Percentiles rank a stretch among this genome's conserved stretches.
phyloP scores from a whole-genome alignment of 92 coral and sea anemone species.

The Parazoanthus darwini region DNA sequence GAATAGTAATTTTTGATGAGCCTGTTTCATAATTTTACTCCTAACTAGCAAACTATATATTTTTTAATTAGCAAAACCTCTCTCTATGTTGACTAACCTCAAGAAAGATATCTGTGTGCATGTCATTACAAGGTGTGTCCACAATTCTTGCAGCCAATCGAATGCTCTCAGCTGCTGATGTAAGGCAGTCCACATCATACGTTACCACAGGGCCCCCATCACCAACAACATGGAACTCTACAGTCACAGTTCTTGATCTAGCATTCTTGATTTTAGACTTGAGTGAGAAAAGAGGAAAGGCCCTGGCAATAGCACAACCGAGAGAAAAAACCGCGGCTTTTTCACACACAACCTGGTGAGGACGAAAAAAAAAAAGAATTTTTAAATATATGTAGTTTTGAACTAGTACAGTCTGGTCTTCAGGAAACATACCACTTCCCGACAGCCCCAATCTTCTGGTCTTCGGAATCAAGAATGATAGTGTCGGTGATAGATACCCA shows the following conservation, averaged over 20 bases:
- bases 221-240: conserved; percentile 85
- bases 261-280: conserved; percentile 54
- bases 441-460: too few relatives aligned
- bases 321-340: conserved; percentile 82
- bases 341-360: conserved; percentile 85
- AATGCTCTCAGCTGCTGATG: conserved; percentile 85
- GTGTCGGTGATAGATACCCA: too few relatives aligned
- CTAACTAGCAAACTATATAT: neutral
- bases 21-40: neutral
- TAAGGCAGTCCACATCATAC: conserved; percentile 77
- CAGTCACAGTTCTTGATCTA: conserved; percentile 67
- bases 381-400: neutral
- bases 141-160: conserved; percentile 89
- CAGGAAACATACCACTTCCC: too few relatives aligned
- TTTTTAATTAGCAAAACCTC: neutral
- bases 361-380: neutral
- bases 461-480: too few relatives aligned
- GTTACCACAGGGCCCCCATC: conserved; percentile 67
- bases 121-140: conserved; percentile 87
- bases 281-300: conserved; percentile 80
- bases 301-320: conserved; percentile 92
- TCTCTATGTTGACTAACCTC: conserved; percentile 53
- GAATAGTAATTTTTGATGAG: too few relatives aligned
- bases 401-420: too few relatives aligned
- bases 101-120: conserved; percentile 93